A percentile compares a stretch with the other conserved stretches of the same genome.
Evolutionary conservation across 1,140 invertebrate species (phyloP).

Genomic region (Homalodisca vitripennis): DNA sequence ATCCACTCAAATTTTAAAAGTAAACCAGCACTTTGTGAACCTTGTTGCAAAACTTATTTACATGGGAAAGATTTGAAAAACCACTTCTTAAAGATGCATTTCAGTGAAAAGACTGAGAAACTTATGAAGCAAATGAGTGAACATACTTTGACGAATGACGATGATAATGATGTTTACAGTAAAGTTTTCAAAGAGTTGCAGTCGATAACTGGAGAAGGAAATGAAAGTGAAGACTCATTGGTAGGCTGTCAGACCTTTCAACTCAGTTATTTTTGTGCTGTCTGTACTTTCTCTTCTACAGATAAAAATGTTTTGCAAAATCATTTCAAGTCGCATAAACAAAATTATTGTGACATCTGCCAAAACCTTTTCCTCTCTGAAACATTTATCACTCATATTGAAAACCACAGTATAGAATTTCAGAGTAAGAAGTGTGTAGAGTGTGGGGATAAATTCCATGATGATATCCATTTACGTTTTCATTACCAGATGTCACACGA

Average conservation of each 20-base stretch:
- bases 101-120: not conserved
- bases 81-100: not conserved
- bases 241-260: no score
- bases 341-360: conserved; percentile 16
- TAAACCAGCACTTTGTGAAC: not conserved
- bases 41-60: not conserved
- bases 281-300: not conserved
- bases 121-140: not conserved
- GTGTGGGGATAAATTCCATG: not conserved
- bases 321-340: not conserved
- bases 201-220: conserved; percentile 8
- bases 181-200: conserved; percentile 18
- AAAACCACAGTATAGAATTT: conserved; percentile 5
- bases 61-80: not conserved
- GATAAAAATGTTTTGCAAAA: not conserved
- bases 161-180: conserved; percentile 2
- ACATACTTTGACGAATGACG: not conserved
- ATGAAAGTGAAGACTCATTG: conserved; percentile 4
- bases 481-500: not conserved
- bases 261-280: not conserved
- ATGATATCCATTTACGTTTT: not conserved
- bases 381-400: not conserved
- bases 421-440: not conserved
- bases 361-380: not conserved
- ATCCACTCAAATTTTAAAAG: not conserved